Conservation (phyloP, 2,888 invertebrate genomes). For the Cephus pygmeus region DNA sequence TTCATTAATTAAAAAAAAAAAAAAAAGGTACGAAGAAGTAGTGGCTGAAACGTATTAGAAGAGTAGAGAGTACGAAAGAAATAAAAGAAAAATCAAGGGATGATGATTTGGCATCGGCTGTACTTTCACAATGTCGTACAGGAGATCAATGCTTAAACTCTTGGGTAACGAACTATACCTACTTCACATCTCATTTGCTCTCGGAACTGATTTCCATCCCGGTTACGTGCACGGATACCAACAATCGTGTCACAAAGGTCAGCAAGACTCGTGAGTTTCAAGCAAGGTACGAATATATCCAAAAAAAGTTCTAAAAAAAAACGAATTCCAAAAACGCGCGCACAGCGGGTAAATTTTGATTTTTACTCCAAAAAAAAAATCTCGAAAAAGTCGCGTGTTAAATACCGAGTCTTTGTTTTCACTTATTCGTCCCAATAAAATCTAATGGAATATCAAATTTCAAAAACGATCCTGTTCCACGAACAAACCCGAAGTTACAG, state of each 20-base stretch:
- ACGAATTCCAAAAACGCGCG: neutral
- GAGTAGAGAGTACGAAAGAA: slow-evolving; percentile 2
- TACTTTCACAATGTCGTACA: slow-evolving; percentile 57
- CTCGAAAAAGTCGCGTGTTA: neutral
- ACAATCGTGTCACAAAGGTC: neutral
- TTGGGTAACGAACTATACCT: slow-evolving; percentile 53
- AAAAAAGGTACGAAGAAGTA: slow-evolving; percentile 1
- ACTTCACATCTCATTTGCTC: slow-evolving; percentile 28
- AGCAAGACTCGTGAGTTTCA: neutral
- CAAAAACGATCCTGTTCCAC: neutral
- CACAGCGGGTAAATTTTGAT: neutral
- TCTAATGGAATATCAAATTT: neutral
- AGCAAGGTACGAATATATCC: neutral
- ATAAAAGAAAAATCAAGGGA: slow-evolving; percentile 28
- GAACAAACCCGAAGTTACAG: neutral
- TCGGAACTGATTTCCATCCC: slow-evolving; percentile 23
- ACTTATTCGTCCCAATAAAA: neutral
- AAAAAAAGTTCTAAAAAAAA: neutral
- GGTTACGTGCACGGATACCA: neutral
- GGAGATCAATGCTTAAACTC: slow-evolving; percentile 61
- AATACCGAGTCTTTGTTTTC: neutral
- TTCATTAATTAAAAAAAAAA: neutral
- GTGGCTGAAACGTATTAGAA: slow-evolving; percentile 1
- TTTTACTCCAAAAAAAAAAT: neutral
- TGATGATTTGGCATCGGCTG: slow-evolving; percentile 62